Percentiles rank a stretch among this genome's conserved stretches.
Evolutionary conservation across 1,140 invertebrate species (phyloP).

Genomic region (Nixonia krombeini): DNA sequence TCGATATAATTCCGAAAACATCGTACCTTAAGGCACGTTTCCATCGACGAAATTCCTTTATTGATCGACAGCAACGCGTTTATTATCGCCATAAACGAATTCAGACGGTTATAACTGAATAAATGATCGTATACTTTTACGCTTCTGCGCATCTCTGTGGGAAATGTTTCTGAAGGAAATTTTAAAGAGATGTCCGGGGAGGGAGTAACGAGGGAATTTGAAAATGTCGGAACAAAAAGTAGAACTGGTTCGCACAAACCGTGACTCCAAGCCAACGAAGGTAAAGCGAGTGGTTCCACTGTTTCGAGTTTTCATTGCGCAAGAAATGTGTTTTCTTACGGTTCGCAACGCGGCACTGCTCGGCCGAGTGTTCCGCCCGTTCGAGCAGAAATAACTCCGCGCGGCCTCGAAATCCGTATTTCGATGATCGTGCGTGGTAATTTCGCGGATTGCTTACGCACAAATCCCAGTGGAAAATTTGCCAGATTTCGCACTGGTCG

Average conservation of each 20-base stretch:
- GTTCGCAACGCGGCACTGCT: slow-evolving; percentile 20
- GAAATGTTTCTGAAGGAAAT: not conserved
- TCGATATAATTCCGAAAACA: not conserved
- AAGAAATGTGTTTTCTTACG: slow-evolving; percentile 34
- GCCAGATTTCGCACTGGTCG: not conserved
- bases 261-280: too few species aligned
- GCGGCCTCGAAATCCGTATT: slow-evolving; percentile 41
- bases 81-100: too few species aligned
- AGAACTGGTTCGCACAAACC: too few species aligned
- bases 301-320: slow-evolving; percentile 19
- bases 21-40: too few species aligned
- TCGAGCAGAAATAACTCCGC: slow-evolving; percentile 41
- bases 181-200: not conserved
- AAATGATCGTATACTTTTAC: too few species aligned
- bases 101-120: too few species aligned
- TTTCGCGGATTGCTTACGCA: slow-evolving; percentile 2
- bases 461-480: slow-evolving; percentile 9
- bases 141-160: too few species aligned
- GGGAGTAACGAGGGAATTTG: not conserved
- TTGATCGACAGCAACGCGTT: too few species aligned
- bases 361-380: slow-evolving; percentile 27
- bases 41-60: too few species aligned
- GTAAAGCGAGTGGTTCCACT: too few species aligned
- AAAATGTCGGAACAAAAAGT: not conserved
- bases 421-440: slow-evolving; percentile 20